Evolutionary conservation across 2,113 vertebrate species (phyloP), one percentile per base, ranked within the genome.

Genomic region (Daubentonia madagascariensis): DNA sequence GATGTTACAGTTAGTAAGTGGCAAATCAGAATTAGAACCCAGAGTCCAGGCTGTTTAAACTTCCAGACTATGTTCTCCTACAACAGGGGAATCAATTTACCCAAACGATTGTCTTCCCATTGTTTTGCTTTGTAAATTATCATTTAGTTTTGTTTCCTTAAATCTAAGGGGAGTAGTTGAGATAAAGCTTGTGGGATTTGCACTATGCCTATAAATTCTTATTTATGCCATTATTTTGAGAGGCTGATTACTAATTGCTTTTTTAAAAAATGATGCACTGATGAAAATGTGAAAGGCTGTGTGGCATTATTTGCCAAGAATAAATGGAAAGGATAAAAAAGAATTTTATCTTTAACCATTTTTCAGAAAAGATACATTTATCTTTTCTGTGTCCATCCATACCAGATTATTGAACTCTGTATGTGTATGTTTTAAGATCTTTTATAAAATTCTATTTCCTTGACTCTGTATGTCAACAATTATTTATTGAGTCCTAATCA

Each of bases 191-290:
- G 4, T 91, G 80, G 75, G 67, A 79, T 89, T 97, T 96, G n/a
- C 75, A 68, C 52, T 84, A 40, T 85, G 67, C 73, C 83, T 97
- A 54, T 85, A 94, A 81, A 84, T 78, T 94, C 52, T 80, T 92
- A 87, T 54, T 96, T 94, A 94, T 40, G 61, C 32, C 37, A 54
- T 93, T 88, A 37, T 96, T 97, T 96, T 94, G n/a, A 97, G 45
- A 54, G 16, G 50, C 61, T 68, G 32, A n/a, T 78, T 91, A 52
- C 75, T 65, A 35, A 76, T 92, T 92, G 18, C 6, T 97, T 89
- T 96, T 94, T 65, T n/a, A n/a, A 1, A 67, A 93, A 97, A 94
- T 68, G 43, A 84, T 95, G 30, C 45, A 59, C 68, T 97, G 79
- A 93, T 85, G 76, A 87, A 97, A 94, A 88, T 92, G 63, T 97